Evolutionary conservation across 2,113 vertebrate genomes (phyloP).

Genomic region (Haplochromis burtoni): DNA sequence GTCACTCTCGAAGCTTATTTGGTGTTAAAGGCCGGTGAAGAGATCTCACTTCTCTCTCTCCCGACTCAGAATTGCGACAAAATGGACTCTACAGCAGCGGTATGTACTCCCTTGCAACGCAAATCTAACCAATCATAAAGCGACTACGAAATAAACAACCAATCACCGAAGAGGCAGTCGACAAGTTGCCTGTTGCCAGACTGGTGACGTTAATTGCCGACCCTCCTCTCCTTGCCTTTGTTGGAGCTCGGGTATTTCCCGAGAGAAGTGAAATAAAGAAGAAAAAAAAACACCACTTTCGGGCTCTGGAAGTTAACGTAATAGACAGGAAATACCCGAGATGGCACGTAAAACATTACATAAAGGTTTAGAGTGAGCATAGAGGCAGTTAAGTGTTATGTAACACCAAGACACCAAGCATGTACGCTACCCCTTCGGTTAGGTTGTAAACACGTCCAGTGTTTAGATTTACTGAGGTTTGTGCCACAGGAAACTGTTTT

Average conservation of each 20-base stretch:
- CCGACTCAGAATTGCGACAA: slow-evolving; percentile 70
- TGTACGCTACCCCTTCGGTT: too few relatives aligned
- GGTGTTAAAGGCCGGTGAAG: background rate
- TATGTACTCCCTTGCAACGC: slow-evolving; percentile 33
- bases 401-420: background rate
- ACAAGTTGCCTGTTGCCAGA: slow-evolving; percentile 63
- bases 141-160: background rate
- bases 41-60: background rate
- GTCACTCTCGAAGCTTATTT: background rate
- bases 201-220: slow-evolving; percentile 51
- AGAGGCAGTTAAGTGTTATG: background rate
- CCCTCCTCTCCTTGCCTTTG: slow-evolving; percentile 27
- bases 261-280: slow-evolving; percentile 15
- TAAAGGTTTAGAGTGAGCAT: fast-evolving
- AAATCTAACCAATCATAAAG: slow-evolving; percentile 49
- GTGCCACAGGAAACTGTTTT: background rate
- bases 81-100: slow-evolving; percentile 59
- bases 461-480: background rate
- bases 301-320: background rate
- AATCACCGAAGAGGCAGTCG: slow-evolving; percentile 34
- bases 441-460: background rate
- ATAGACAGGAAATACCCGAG: fast-evolving
- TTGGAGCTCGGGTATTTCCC: slow-evolving; percentile 50
- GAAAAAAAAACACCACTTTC: background rate
- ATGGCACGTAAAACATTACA: fast-evolving